Conservation (phyloP, 2,113 vertebrate genomes). For the Ptilonorhynchus violaceus region DNA sequence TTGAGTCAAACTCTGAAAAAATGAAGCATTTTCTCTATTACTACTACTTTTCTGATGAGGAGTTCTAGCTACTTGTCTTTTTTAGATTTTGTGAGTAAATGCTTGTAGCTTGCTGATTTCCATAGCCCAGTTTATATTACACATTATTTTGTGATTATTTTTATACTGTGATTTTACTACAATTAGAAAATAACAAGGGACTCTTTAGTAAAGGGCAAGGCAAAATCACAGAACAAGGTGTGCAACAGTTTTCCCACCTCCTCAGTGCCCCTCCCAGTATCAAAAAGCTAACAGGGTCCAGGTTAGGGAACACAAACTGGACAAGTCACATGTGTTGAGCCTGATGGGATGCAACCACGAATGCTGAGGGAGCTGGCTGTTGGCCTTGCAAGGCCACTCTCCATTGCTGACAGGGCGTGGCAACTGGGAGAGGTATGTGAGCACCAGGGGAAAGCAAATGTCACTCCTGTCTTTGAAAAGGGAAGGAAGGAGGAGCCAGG, state of each 20-base stretch:
- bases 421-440: background rate
- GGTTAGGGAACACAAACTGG: background rate
- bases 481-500: background rate
- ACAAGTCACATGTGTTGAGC: fast-evolving
- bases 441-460: background rate
- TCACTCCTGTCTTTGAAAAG: background rate
- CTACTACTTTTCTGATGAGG: background rate
- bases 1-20: background rate
- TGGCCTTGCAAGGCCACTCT: background rate
- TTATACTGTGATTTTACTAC: background rate
- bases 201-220: background rate
- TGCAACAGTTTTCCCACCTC: background rate
- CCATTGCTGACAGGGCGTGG: no score
- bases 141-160: background rate
- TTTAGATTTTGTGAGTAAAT: background rate
- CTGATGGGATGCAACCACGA: background rate
- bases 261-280: background rate
- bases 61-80: background rate
- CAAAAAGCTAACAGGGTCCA: no score
- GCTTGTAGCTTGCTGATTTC: background rate
- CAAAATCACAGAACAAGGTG: background rate
- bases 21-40: background rate
- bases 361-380: background rate
- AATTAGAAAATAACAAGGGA: background rate
- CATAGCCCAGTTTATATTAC: background rate